These are phyloP conservation scores for Triplophysa rosa DNA, from an alignment of 2,113 vertebrate genomes.

Conservation along the genomic window DNA sequence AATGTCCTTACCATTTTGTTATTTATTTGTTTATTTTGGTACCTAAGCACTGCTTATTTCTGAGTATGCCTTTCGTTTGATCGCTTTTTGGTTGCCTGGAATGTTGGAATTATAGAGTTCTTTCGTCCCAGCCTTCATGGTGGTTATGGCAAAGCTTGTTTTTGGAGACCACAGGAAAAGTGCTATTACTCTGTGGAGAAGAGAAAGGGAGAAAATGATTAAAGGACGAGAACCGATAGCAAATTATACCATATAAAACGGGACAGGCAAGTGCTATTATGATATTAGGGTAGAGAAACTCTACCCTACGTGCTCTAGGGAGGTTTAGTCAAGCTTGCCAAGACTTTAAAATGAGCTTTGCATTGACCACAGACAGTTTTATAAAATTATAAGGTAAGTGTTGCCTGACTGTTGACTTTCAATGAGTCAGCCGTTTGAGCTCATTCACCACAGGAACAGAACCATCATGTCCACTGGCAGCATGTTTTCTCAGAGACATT, in stretches of 20 bases:
- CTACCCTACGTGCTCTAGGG: not conserved
- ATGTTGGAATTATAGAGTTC: slow-evolving; percentile 71
- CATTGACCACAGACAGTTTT: not conserved
- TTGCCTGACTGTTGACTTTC: not conserved
- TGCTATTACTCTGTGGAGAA: slow-evolving; percentile 36
- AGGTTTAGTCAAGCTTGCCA: slow-evolving; percentile 9
- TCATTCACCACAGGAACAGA: slow-evolving; percentile 5
- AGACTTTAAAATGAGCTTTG: not conserved
- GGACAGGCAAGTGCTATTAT: slow-evolving; percentile 16
- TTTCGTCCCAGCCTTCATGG: slow-evolving; percentile 51
- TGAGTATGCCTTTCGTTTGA: slow-evolving; percentile 12
- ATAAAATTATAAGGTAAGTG: slow-evolving; percentile 16
- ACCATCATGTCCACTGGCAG: slow-evolving; percentile 3
- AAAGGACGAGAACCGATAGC: slow-evolving; percentile 61
- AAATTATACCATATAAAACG: slow-evolving; percentile 60
- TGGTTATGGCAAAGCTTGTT: slow-evolving; percentile 41
- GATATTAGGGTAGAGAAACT: slow-evolving; percentile 20
- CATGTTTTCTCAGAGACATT: not conserved
- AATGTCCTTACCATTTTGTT: not conserved
- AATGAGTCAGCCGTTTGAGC: not conserved
- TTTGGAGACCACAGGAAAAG: slow-evolving; percentile 49
- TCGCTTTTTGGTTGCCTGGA: slow-evolving; percentile 56
- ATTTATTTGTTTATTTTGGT: not conserved
- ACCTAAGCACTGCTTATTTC: not conserved
- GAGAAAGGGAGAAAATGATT: slow-evolving; percentile 58